Evolutionary conservation across 2,113 vertebrate species (phyloP), one percentile per base, ranked within the genome.

Genomic region (Geococcyx californianus): DNA sequence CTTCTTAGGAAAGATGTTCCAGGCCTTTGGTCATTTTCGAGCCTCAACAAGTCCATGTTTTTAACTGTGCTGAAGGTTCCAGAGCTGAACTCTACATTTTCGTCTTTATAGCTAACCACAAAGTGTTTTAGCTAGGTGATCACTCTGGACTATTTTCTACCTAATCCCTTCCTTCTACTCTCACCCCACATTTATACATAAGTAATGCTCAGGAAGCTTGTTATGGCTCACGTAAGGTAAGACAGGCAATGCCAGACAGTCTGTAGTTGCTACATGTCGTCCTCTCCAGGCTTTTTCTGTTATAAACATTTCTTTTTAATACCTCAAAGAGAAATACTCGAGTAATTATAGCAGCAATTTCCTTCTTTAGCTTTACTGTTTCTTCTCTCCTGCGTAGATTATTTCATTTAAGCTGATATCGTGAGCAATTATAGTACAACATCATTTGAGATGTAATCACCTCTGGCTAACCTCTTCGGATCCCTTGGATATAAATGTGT

Each of bases 371-470:
- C 79, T 96, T 93, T 97, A 92, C 95, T 96, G 95, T 92, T 97
- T 96, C 75, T 94, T 95, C 92, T 96, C 90, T 95, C 90, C 90
- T 95, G 90, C 23, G 72, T 90, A 93, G 93, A 97, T 96, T 96
- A 95, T 96, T 95, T 95, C 93, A 94, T 96, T 96, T 96, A 88
- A 96, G 85, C 56, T 94, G 95, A 95, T 96, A 96, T 94, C 93
- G 90, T 94, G 85, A 90, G 75, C 90, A 96, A 96, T 96, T 95
- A 96, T 6, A 56, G 47, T 84, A 86, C 92, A 96, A 84, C 82
- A 96, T 95, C 93, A 93, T 96, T 95, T 92, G 92, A 96, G 95
- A 94, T 19, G 1, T 93, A 96, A 96, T 97, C 96, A 97, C 82
- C 85, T 88, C 94, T 97, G 92, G 87, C 82, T 94, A 96, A 96